Conservation (phyloP, 2,113 vertebrate species). For the Ramphastos sulfuratus region DNA sequence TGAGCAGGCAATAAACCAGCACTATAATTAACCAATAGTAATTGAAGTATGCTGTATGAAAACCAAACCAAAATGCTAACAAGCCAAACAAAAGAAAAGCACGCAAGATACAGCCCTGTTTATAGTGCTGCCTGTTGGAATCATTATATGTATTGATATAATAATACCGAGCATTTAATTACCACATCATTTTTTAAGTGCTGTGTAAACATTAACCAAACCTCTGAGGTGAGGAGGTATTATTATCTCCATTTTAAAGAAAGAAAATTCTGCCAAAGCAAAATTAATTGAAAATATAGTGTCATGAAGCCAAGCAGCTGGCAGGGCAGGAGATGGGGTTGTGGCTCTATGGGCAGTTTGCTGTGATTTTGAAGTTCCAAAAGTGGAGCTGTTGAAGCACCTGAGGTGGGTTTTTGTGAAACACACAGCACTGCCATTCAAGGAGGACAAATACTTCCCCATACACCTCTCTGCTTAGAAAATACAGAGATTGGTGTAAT, state of each 20-base stretch:
- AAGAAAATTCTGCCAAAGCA: not conserved
- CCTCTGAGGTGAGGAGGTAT: slow-evolving; percentile 51
- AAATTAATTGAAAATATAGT: not conserved
- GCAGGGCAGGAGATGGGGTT: not conserved
- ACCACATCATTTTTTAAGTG: slow-evolving; percentile 50
- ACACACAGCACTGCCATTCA: accelerated
- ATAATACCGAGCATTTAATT: slow-evolving; percentile 64
- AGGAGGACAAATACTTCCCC: not conserved
- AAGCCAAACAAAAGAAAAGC: slow-evolving; percentile 53
- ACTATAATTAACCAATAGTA: slow-evolving; percentile 40
- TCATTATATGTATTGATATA: slow-evolving; percentile 53
- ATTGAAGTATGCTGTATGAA: slow-evolving; percentile 14
- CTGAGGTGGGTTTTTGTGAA: not conserved
- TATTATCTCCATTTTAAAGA: slow-evolving; percentile 47
- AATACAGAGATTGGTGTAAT: not conserved
- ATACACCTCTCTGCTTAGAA: not conserved
- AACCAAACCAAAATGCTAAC: slow-evolving; percentile 48
- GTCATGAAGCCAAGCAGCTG: not conserved
- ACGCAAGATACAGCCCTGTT: slow-evolving; percentile 11
- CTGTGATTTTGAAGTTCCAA: not conserved
- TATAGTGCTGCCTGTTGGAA: slow-evolving; percentile 47
- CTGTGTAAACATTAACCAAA: slow-evolving; percentile 60
- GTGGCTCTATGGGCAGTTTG: accelerated
- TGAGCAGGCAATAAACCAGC: slow-evolving; percentile 23
- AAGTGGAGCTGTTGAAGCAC: not conserved